Percentiles rank a stretch among this genome's conserved stretches.
Conservation (phyloP, 2,888 invertebrate genomes). For the Nomada goodeniana region DNA sequence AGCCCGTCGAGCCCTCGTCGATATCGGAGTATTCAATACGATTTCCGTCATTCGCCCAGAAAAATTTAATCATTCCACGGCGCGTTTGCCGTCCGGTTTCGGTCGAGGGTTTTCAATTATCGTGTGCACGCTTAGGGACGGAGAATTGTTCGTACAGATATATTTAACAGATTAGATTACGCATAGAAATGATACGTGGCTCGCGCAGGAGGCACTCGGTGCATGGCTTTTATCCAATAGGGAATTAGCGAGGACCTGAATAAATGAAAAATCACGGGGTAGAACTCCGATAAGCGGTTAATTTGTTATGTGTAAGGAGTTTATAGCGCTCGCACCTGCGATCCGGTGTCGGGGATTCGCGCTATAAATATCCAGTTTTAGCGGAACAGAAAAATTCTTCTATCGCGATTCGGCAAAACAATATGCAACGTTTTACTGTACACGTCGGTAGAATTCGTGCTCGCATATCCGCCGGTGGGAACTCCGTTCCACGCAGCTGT, state of each 20-base stretch:
- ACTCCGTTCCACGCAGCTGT: not conserved
- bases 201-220: no score
- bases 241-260: not conserved
- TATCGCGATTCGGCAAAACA: slow-evolving; percentile 5
- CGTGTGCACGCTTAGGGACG: no score
- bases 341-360: not conserved
- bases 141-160: not conserved
- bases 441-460: not conserved
- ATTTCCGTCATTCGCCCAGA: no score
- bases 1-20: no score
- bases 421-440: not conserved
- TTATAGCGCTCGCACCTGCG: not conserved
- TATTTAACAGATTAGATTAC: no score
- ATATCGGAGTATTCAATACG: no score
- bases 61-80: no score
- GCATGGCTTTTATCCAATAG: not conserved
- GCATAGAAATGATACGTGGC: no score
- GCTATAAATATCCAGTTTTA: not conserved
- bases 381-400: not conserved
- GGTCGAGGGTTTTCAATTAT: no score
- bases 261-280: not conserved
- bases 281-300: not conserved
- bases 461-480: not conserved
- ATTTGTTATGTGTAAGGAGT: slow-evolving; percentile 6
- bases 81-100: no score